phyloP scores from a whole-genome alignment of 2,888 invertebrate genomes.

The Drosophila conformis region DNA sequence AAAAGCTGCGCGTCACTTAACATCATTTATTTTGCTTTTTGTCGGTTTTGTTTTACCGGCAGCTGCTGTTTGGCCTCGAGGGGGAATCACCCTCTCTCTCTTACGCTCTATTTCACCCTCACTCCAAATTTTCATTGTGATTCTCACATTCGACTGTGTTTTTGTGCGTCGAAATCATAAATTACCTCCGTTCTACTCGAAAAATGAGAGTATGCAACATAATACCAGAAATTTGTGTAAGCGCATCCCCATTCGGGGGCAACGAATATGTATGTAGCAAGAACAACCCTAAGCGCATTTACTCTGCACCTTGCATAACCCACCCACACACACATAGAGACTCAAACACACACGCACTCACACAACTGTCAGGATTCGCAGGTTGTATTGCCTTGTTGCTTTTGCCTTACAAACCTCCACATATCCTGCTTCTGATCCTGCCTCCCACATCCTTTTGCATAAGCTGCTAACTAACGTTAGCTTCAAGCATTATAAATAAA shows the following conservation, averaged over 20 bases:
- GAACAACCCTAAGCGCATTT: constrained; percentile 70
- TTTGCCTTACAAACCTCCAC: not conserved
- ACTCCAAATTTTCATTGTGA: constrained; percentile 22
- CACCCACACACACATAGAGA: constrained; percentile 3
- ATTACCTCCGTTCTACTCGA: constrained; percentile 58
- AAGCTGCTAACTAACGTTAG: constrained; percentile 57
- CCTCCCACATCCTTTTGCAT: constrained; percentile 7
- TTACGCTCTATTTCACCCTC: constrained; percentile 49
- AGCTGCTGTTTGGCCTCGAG: constrained; percentile 29
- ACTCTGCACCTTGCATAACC: constrained; percentile 53
- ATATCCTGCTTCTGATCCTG: constrained; percentile 5
- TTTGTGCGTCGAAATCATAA: constrained; percentile 72
- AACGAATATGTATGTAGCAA: constrained; percentile 11
- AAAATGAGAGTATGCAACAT: constrained; percentile 68
- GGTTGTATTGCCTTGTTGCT: constrained; percentile 12
- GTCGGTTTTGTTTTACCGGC: constrained; percentile 50
- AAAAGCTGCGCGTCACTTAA: constrained; percentile 79
- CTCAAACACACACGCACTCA: not conserved
- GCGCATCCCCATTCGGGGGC: constrained; percentile 33
- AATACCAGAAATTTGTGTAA: constrained; percentile 75
- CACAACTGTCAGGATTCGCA: constrained; percentile 58
- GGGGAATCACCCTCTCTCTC: constrained; percentile 18
- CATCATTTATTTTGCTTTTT: constrained; percentile 75
- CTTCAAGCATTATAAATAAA: constrained; percentile 67
- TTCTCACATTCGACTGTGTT: constrained; percentile 10